Percentiles rank a stretch among this genome's conserved stretches.
These are phyloP conservation scores for Ameiurus melas DNA, from an alignment of 2,113 vertebrate genomes.

Conservation along the genomic window DNA sequence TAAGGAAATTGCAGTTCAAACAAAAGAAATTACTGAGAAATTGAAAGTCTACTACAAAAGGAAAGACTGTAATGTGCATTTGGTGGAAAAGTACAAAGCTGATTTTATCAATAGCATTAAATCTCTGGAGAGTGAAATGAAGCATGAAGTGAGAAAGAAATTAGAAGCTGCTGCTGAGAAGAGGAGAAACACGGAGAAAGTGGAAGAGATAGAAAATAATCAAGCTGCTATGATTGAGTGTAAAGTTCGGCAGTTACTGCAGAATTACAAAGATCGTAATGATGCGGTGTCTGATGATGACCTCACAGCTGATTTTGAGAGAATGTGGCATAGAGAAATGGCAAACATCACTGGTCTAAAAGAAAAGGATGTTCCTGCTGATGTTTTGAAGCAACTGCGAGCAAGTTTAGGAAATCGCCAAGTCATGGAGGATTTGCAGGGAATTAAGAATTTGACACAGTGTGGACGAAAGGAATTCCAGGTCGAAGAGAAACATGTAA, in stretches of 20 bases:
- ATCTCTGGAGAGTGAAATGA: conserved; percentile 53
- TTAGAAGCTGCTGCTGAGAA: conserved; percentile 33
- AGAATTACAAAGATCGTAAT: conserved; percentile 38
- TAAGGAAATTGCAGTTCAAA: not conserved
- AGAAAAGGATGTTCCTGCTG: conserved; percentile 44
- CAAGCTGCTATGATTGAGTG: conserved; percentile 56
- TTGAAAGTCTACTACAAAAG: conserved; percentile 58
- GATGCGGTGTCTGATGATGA: not conserved
- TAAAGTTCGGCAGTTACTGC: conserved; percentile 48
- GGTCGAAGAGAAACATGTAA: not conserved
- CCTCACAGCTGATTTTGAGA: conserved; percentile 7
- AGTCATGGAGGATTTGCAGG: conserved; percentile 31
- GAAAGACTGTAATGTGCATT: conserved; percentile 41
- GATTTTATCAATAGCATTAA: conserved; percentile 59
- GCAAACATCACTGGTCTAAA: not conserved
- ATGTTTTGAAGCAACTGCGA: conserved; percentile 40
- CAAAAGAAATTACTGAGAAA: conserved; percentile 27
- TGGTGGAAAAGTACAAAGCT: conserved; percentile 65
- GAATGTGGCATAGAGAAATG: conserved; percentile 67
- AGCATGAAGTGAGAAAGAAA: not conserved
- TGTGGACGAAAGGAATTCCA: not conserved
- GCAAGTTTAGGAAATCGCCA: conserved; percentile 39
- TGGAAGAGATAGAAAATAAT: conserved; percentile 45
- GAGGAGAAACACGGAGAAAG: conserved; percentile 26
- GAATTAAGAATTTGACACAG: not conserved